A percentile compares a stretch with the other conserved stretches of the same genome.
These are phyloP conservation scores for Bruchidius siliquastri DNA, from an alignment of 2,888 invertebrate species.

Conservation along the genomic window DNA sequence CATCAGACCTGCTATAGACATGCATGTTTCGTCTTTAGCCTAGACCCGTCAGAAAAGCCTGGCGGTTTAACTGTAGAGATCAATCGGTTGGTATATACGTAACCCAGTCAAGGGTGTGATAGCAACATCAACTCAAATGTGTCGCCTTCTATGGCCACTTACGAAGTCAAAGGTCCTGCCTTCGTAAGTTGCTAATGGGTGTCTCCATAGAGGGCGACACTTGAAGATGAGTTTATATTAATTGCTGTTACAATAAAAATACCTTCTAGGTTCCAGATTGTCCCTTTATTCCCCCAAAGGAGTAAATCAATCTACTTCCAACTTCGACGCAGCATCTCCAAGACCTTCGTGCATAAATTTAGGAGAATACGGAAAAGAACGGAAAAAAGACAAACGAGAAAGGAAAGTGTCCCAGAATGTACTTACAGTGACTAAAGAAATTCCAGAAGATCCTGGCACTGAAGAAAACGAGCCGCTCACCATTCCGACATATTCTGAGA, in stretches of 20 bases:
- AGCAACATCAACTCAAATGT: too few relatives aligned
- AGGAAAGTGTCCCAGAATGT: slow-evolving; percentile 27
- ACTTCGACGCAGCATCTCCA: slow-evolving; percentile 46
- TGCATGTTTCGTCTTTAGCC: too few relatives aligned
- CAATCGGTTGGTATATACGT: too few relatives aligned
- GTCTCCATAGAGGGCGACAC: too few relatives aligned
- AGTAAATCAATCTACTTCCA: slow-evolving; percentile 25
- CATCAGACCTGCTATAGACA: too few relatives aligned
- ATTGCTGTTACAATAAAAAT: not conserved
- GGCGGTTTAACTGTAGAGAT: too few relatives aligned
- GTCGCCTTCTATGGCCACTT: too few relatives aligned
- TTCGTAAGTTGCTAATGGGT: too few relatives aligned
- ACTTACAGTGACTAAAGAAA: slow-evolving; percentile 29
- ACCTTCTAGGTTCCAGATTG: slow-evolving; percentile 27
- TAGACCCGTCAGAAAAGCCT: too few relatives aligned
- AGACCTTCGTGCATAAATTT: slow-evolving; percentile 35
- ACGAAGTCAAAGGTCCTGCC: too few relatives aligned
- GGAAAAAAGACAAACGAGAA: slow-evolving; percentile 20
- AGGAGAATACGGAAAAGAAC: slow-evolving; percentile 24
- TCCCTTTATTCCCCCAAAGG: slow-evolving; percentile 47
- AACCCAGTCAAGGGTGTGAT: too few relatives aligned
- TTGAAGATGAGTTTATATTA: too few relatives aligned
- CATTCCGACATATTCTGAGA: slow-evolving; percentile 42
- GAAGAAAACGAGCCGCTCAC: slow-evolving; percentile 11
- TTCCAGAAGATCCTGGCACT: slow-evolving; percentile 18